phyloP scores from a whole-genome alignment of 2,888 invertebrate species.

The Apodemia zela region DNA sequence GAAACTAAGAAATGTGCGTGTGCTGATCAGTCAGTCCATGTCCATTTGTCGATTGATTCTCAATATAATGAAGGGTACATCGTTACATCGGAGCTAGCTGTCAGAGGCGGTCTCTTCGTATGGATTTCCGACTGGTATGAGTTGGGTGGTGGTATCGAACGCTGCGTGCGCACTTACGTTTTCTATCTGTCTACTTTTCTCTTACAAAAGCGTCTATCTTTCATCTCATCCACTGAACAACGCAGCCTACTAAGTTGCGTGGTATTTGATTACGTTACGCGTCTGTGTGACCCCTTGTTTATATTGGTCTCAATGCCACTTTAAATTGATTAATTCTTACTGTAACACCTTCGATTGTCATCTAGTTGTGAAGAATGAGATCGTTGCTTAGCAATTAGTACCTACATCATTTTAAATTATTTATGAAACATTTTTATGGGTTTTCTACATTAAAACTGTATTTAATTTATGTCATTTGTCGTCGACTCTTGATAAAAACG shows the following conservation, averaged over 20 bases:
- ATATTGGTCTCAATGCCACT: conserved; percentile 72
- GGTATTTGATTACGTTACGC: conserved; percentile 66
- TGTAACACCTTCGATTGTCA: conserved; percentile 59
- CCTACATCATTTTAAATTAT: no score
- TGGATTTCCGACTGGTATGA: conserved; percentile 52
- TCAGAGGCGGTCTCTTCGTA: conserved; percentile 61
- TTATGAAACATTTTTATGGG: no score
- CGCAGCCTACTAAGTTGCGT: conserved; percentile 64
- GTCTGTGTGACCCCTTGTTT: conserved; percentile 72
- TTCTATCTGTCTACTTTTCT: conserved; percentile 55
- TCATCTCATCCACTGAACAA: conserved; percentile 38
- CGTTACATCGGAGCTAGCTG: conserved; percentile 63
- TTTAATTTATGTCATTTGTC: no score
- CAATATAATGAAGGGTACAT: conserved; percentile 77
- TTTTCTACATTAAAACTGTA: no score
- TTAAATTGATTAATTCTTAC: conserved; percentile 74
- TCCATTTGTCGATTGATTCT: conserved; percentile 77
- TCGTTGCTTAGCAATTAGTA: no score
- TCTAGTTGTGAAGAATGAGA: conserved; percentile 26
- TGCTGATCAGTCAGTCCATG: conserved; percentile 42
- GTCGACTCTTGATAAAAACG: no score
- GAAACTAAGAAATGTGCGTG: conserved; percentile 29
- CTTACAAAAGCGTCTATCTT: conserved; percentile 35
- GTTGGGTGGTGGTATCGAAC: conserved; percentile 45
- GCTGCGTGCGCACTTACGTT: conserved; percentile 54